Base-by-base conservation (phyloP, 2,113 vertebrate species). In the Phoenicopterus ruber region DNA sequence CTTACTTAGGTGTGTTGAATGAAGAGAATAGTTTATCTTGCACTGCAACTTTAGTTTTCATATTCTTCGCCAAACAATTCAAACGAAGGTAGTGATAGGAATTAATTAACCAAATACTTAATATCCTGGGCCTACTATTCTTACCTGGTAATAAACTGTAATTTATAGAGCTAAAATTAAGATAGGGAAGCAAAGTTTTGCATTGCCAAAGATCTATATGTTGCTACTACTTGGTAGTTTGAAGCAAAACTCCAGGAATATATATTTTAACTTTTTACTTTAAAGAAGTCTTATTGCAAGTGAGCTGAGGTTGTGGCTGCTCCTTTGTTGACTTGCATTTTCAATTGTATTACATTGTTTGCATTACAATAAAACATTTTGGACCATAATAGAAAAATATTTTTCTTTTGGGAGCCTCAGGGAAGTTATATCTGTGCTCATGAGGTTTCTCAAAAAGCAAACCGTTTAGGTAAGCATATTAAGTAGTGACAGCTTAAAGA, bases 401-500 rank as follows among this genome's bases (percentile, higher is more conserved):
- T 88, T 82, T 88, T 85, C 31, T 81, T 80, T 73, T 54, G 55
- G 18, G 34, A 85, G 6, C 3, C 49, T 93, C 31, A 40, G 52
- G 44, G 54, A 81, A 65, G 62, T 87, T 52, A 11, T 67, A 21
- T 79, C 46, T 72, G 6, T 52, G 70, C 78, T 91, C 17, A 10
- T 70, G 81, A 69, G 29, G 46, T 58, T 94, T 87, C 80, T 94
- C 57, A 47, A 57, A 87, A 65, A 65, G n/a, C 46, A 70, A 94
- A 94, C 86, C 54, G 78, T 82, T 91, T 52, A 82, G 61, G 9
- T 78, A 81, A 93, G 72, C 49, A 17, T 74, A 65, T 91, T 63
- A 86, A 78, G 44, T 52, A 93, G 52, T 85, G 89, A 87, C 77
- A 92, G 67, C 31, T 91, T 85, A 89, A 65, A 90, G 79, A 94